phyloP scores from a whole-genome alignment of 2,888 invertebrate species.

The Polyploca ridens region DNA sequence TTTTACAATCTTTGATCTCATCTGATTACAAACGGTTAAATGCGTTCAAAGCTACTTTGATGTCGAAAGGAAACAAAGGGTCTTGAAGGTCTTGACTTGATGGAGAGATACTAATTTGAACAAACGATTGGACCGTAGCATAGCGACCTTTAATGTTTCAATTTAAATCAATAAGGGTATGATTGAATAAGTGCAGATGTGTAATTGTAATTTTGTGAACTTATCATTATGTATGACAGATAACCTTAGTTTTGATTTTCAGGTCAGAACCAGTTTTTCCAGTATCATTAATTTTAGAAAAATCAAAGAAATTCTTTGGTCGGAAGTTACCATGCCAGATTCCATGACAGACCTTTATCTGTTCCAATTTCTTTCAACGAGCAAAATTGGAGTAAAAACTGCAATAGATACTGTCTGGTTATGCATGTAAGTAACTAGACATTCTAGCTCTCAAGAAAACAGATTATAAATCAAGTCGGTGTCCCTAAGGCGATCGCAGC shows the following conservation, averaged over 20 bases:
- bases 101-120: constrained; percentile 22
- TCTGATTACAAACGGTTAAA: constrained; percentile 36
- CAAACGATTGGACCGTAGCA: not conserved
- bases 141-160: not conserved
- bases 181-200: not conserved
- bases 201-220: not conserved
- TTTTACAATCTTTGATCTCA: constrained; percentile 43
- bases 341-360: too few species aligned
- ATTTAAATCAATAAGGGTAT: not conserved
- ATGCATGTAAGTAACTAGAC: not conserved
- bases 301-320: too few species aligned
- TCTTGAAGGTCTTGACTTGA: constrained; percentile 33
- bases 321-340: too few species aligned
- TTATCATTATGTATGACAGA: too few species aligned
- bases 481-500: constrained; percentile 39
- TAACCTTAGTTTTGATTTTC: too few species aligned
- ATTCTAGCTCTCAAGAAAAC: not conserved
- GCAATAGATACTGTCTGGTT: not conserved
- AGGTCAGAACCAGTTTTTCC: too few species aligned
- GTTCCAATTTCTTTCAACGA: not conserved
- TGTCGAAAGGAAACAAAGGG: constrained; percentile 39
- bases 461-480: constrained; percentile 23
- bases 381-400: not conserved
- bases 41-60: constrained; percentile 26
- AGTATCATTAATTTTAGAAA: too few species aligned